Evolutionary conservation across 2,113 vertebrate species (phyloP).

Genomic region (Ailurus styani): DNA sequence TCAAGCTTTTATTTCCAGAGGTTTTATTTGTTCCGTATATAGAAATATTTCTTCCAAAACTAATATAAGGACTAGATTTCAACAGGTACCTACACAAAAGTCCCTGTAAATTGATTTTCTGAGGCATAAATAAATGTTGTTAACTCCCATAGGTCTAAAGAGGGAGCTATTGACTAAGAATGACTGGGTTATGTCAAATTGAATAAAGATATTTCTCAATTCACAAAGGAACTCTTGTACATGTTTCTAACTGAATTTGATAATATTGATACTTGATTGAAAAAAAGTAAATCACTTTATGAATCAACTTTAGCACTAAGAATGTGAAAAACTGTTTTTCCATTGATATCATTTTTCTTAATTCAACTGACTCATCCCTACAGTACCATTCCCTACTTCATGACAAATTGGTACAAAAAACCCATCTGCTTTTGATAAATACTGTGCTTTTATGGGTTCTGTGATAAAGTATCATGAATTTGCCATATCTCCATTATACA

Average conservation of each 20-base stretch:
- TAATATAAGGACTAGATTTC: not conserved
- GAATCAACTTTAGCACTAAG: not conserved
- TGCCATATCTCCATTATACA: not conserved
- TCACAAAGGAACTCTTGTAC: not conserved
- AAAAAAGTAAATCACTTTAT: constrained; percentile 55
- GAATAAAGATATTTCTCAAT: constrained; percentile 44
- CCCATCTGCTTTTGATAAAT: not conserved
- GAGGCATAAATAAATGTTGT: constrained; percentile 22
- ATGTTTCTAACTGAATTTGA: not conserved
- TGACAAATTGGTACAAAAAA: not conserved
- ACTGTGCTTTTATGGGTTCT: not conserved
- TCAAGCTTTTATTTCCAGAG: not conserved
- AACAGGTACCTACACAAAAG: not conserved
- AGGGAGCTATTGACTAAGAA: constrained; percentile 81
- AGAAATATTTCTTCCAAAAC: not conserved
- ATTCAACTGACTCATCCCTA: not conserved
- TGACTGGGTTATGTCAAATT: not conserved
- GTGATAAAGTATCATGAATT: not conserved
- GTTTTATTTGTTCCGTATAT: not conserved
- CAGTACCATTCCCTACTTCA: not conserved
- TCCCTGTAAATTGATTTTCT: constrained; percentile 1
- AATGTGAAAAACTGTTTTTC: not conserved
- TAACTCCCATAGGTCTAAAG: constrained; percentile 75
- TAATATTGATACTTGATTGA: constrained; percentile 31
- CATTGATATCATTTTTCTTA: not conserved